Evolutionary conservation across 2,113 vertebrate genomes (phyloP).

Genomic region (Trematocara marginatum): DNA sequence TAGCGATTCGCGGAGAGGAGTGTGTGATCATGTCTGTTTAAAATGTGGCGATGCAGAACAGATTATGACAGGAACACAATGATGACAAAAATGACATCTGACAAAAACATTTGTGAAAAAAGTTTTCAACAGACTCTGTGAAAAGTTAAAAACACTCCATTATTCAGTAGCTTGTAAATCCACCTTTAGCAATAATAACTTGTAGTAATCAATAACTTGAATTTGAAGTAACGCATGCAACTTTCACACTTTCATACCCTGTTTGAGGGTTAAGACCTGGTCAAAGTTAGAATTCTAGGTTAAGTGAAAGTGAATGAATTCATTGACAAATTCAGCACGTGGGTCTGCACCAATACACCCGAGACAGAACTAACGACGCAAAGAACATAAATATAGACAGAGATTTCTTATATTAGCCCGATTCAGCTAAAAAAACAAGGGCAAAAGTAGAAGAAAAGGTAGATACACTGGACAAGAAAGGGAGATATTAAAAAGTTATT

Average conservation of each 20-base stretch:
- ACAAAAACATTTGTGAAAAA: not conserved
- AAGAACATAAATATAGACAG: not conserved
- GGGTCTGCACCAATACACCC: not conserved
- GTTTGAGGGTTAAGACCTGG: not conserved
- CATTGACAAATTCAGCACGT: not conserved
- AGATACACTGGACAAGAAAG: not conserved
- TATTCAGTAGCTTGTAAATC: not conserved
- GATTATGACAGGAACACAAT: not conserved
- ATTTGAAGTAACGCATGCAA: not conserved
- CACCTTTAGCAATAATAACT: not conserved
- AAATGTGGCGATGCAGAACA: not conserved
- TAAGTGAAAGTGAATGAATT: not conserved
- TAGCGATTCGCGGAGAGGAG: too few species aligned
- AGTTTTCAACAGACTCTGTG: not conserved
- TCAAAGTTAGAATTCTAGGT: not conserved
- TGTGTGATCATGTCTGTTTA: not conserved
- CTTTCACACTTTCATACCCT: not conserved
- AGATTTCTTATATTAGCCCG: not conserved
- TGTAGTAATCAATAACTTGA: not conserved
- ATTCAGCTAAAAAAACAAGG: not conserved
- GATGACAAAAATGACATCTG: not conserved
- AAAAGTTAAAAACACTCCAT: not conserved
- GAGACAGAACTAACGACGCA: not conserved
- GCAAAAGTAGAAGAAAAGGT: not conserved
- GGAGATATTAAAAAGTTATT: not conserved